phyloP scores from a whole-genome alignment of 2,797 vertebrate genomes.

The Coranthus polyacanthus region DNA sequence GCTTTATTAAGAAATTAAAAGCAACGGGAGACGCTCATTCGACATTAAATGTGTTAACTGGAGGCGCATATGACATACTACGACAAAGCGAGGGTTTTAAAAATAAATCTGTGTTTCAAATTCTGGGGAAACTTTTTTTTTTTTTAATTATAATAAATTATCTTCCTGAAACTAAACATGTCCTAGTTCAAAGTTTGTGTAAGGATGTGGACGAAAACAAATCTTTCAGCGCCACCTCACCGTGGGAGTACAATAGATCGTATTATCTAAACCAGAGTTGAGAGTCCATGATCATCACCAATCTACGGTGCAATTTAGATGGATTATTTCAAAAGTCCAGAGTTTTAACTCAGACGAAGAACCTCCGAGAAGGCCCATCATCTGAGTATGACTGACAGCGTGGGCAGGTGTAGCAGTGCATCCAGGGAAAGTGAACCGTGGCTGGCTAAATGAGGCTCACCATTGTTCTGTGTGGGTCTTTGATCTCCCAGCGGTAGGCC shows the following conservation, averaged over 20 bases:
- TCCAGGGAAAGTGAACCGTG: constrained; percentile 77
- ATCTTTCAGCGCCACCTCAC: background rate
- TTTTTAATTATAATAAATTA: too few relatives aligned
- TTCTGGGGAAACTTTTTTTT: too few relatives aligned
- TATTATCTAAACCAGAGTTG: too few relatives aligned
- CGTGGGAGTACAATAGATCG: background rate
- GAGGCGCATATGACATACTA: background rate
- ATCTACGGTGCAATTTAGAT: too few relatives aligned
- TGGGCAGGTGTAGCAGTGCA: constrained; percentile 89
- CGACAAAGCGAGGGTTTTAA: background rate
- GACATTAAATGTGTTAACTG: constrained; percentile 9
- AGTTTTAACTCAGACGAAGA: background rate
- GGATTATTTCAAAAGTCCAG: background rate
- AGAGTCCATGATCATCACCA: too few relatives aligned
- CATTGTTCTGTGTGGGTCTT: constrained; percentile 91
- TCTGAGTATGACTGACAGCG: constrained; percentile 78
- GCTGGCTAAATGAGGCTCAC: constrained; percentile 78
- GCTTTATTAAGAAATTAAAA: background rate
- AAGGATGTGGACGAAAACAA: background rate
- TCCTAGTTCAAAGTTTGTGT: background rate
- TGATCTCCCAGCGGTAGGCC: constrained; percentile 90
- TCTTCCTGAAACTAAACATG: background rate
- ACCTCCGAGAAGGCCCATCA: constrained; percentile 50
- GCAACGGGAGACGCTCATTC: background rate
- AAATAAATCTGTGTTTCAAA: too few relatives aligned